Evolutionary conservation across 2,797 vertebrate genomes (phyloP).

Genomic region (Pelochelys cantorii): DNA sequence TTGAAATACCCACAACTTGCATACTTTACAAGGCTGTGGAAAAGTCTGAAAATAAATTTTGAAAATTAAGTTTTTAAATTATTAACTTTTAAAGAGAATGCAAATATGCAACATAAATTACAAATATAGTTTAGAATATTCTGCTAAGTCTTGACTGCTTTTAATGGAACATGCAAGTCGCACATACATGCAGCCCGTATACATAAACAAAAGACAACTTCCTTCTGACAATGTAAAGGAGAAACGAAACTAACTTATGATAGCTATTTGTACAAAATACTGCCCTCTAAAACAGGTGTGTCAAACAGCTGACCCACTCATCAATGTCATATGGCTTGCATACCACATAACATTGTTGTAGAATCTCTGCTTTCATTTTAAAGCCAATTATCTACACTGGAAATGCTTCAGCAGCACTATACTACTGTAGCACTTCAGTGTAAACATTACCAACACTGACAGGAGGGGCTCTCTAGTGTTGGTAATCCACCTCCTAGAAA

Average conservation of each 20-base stretch:
- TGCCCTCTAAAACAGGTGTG: accelerated
- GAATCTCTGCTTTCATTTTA: accelerated
- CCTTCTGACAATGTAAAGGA: accelerated
- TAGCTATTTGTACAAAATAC: accelerated
- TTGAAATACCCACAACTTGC: not conserved
- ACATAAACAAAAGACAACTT: accelerated
- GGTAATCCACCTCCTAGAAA: too few relatives aligned
- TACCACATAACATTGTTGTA: accelerated
- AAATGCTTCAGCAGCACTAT: too few relatives aligned
- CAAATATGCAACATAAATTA: accelerated
- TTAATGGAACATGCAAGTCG: accelerated
- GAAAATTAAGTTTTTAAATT: accelerated
- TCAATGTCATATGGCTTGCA: accelerated
- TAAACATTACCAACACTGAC: too few relatives aligned
- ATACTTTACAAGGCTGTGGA: not conserved
- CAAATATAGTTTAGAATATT: accelerated
- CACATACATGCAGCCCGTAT: accelerated
- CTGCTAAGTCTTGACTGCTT: accelerated
- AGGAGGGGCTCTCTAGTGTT: too few relatives aligned
- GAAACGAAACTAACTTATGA: accelerated
- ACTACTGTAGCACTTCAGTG: too few relatives aligned
- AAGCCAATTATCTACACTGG: too few relatives aligned
- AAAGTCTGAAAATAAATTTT: not conserved
- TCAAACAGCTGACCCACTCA: not conserved
- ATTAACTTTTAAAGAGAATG: accelerated